These are phyloP conservation scores for Hydrozoanthus gracilis DNA, from an alignment of 92 coral and sea anemone genomes.

Conservation along the genomic window DNA sequence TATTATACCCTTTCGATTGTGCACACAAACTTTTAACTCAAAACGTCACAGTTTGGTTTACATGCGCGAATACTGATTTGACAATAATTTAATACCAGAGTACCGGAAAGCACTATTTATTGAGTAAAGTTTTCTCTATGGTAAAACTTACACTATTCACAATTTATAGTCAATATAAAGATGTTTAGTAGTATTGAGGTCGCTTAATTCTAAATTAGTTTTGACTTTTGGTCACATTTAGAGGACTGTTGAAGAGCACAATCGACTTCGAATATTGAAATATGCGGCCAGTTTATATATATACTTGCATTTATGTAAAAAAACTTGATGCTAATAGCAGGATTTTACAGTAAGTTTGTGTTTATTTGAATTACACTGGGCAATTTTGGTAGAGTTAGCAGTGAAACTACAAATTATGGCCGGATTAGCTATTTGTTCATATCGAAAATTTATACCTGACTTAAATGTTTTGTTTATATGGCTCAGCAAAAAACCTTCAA, in stretches of 20 bases:
- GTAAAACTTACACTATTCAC: neutral
- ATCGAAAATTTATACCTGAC: neutral
- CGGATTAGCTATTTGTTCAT: conserved; percentile 29
- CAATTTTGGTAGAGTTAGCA: conserved; percentile 9
- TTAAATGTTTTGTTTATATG: neutral
- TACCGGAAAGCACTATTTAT: conserved; percentile 21
- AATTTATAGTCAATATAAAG: neutral
- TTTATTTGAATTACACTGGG: neutral
- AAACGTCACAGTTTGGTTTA: conserved; percentile 6
- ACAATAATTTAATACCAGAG: neutral
- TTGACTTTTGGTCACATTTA: neutral
- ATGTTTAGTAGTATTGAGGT: neutral
- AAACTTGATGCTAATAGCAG: too few relatives aligned
- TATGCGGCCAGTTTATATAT: too few relatives aligned
- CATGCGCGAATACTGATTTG: conserved; percentile 1
- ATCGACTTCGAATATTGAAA: neutral
- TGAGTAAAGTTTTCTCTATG: conserved; percentile 5
- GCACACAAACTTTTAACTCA: neutral
- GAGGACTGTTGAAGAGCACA: neutral
- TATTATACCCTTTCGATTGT: neutral
- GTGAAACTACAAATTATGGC: neutral
- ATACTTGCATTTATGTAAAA: too few relatives aligned
- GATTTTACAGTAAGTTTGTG: too few relatives aligned
- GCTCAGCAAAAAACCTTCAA: neutral
- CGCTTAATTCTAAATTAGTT: neutral